A percentile compares a stretch with the other conserved stretches of the same genome.
Conservation (phyloP, 2,113 vertebrate genomes). For the Thinocorus orbignyianus region DNA sequence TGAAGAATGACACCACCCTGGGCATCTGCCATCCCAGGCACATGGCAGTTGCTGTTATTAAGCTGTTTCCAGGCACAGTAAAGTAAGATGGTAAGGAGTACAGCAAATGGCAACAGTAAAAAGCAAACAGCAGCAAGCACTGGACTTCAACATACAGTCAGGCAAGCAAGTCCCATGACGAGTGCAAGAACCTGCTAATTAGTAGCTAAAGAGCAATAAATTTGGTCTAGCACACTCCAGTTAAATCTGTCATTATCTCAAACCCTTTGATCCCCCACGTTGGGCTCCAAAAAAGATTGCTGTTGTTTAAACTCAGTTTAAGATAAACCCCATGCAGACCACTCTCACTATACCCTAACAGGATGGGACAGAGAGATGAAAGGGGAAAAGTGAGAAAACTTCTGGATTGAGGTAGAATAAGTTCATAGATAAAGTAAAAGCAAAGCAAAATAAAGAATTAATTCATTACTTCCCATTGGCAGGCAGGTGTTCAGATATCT, state of each 20-base stretch:
- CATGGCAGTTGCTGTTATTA: background rate
- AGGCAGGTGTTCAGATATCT: background rate
- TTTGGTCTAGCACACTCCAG: background rate
- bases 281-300: background rate
- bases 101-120: background rate
- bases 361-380: background rate
- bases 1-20: rapidly evolving
- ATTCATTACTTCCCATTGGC: background rate
- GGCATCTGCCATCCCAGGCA: rapidly evolving
- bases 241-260: background rate
- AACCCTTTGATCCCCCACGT: rapidly evolving
- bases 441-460: background rate
- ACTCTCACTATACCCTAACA: rapidly evolving
- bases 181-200: background rate
- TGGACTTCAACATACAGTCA: background rate
- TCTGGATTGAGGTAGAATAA: background rate
- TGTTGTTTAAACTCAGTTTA: rapidly evolving
- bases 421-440: background rate
- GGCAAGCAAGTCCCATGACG: background rate
- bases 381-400: background rate
- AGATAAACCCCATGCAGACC: rapidly evolving
- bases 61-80: rapidly evolving
- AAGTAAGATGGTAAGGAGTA: background rate
- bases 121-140: background rate
- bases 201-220: background rate